Evolutionary conservation across 2,888 invertebrate species (phyloP), one percentile per base, ranked within the genome.

Genomic region (Portevinia maculata): DNA sequence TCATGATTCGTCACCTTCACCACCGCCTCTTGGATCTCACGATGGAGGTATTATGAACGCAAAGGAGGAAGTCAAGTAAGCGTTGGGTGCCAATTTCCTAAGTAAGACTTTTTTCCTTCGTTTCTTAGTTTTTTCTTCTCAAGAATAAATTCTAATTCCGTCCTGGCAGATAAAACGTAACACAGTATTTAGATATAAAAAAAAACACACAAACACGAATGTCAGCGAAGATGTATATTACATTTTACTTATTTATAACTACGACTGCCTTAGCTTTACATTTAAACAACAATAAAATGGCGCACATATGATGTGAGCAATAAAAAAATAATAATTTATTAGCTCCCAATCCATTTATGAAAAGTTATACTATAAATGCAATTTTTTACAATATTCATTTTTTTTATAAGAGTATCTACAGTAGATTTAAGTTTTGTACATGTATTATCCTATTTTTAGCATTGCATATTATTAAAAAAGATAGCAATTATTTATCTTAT

Each of bases 1-100:
- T 59, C 76, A 67, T 67, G 90, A 90, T 59, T 87, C 89, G 30
- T 88, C 89, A 34, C 89, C 86, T 6, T 86, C 87, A 30, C 87
- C 89, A 46, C 88, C 90, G 19, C 88, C 89, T 8, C 65, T 60
- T 13, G 65, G 30, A 59, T 81, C 60, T 62, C 85, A 57, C 48
- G 78, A 75, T 55, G 79, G 46, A 37, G 73, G 57, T 79, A 67
- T 64, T 57, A 60, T 44, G 15, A 62, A 65, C 46, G 39, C 85
- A 11, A 78, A 86, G 60, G 87, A 87, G 70, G 86, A 87, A 79
- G 87, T 87, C 50, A 87, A 87, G 81, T 87, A 86, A 85, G 39
- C 24, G 37, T 48, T 41, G 7, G 59, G 55, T 44, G 55, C 37
- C 24, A 41, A 32, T 53, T 15, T 59, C 24, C 15, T 46, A 32